Conservation (phyloP, 2,888 invertebrate genomes). For the Nineta flava region DNA sequence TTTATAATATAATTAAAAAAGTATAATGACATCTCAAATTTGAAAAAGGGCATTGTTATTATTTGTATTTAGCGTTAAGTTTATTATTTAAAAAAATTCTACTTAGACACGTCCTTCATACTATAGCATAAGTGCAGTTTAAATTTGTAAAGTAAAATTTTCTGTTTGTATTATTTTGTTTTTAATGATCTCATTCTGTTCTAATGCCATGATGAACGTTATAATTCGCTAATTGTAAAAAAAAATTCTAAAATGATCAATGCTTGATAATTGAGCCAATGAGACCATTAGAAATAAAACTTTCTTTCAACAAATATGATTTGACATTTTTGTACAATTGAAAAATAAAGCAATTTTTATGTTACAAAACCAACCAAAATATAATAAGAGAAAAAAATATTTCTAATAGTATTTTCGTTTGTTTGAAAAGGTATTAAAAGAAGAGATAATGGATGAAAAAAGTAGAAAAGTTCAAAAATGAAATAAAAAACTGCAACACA, state of each 20-base stretch:
- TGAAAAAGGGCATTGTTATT: not conserved
- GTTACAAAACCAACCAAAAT: not conserved
- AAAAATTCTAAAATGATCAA: too few species aligned
- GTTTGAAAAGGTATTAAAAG: conserved; percentile 70
- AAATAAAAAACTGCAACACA: conserved; percentile 3
- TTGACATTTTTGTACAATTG: not conserved
- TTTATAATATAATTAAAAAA: not conserved
- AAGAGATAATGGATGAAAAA: conserved; percentile 56
- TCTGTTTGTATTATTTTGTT: too few species aligned
- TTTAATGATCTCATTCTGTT: too few species aligned
- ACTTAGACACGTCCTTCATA: too few species aligned
- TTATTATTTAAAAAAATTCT: not conserved
- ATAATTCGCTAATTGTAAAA: too few species aligned
- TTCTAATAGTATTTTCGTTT: conserved; percentile 58
- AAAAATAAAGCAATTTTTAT: conserved; percentile 1
- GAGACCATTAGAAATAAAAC: not conserved
- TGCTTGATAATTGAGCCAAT: not conserved
- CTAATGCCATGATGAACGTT: too few species aligned
- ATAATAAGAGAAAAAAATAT: conserved; percentile 13
- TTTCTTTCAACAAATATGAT: not conserved
- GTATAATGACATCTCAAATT: not conserved
- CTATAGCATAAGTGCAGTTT: too few species aligned
- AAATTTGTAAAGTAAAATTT: too few species aligned
- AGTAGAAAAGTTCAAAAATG: conserved; percentile 1
- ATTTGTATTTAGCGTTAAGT: not conserved